A percentile compares a stretch with the other conserved stretches of the same genome.
phyloP scores from a whole-genome alignment of 2,888 invertebrate species.

The Apamea sordens region DNA sequence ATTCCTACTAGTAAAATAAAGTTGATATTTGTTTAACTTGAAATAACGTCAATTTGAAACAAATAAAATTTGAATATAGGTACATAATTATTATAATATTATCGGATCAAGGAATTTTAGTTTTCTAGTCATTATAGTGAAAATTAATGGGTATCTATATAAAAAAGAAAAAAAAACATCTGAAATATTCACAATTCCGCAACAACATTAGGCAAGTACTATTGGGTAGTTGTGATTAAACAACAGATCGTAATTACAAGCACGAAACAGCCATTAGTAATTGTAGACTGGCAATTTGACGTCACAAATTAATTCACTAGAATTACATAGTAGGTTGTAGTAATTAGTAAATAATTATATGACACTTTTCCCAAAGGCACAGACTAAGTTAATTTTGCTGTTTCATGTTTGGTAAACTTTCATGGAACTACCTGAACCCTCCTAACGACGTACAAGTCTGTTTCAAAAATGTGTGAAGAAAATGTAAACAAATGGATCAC shows the following conservation, averaged over 20 bases:
- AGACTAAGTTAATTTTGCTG: constrained; percentile 9
- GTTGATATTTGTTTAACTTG: too few relatives aligned
- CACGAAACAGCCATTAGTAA: too few relatives aligned
- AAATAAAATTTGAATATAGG: too few relatives aligned
- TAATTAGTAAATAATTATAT: constrained; percentile 19
- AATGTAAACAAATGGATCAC: too few relatives aligned
- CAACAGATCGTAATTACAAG: too few relatives aligned
- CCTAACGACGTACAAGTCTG: too few relatives aligned
- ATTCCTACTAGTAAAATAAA: too few relatives aligned
- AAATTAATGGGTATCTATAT: neutral
- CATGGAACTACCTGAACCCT: neutral
- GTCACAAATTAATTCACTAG: constrained; percentile 35
- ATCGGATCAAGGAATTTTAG: neutral
- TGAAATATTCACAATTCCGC: neutral
- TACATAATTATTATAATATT: too few relatives aligned
- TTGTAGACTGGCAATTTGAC: constrained; percentile 20
- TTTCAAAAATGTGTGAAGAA: neutral
- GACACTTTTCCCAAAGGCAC: constrained; percentile 30
- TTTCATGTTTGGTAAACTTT: neutral
- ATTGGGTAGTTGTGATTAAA: too few relatives aligned
- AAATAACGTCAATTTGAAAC: too few relatives aligned
- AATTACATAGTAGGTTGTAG: constrained; percentile 7
- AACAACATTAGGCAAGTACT: neutral
- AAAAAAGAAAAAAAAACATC: neutral
- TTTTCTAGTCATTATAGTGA: neutral